Evolutionary conservation across 2,888 invertebrate genomes (phyloP).

Genomic region (Nemotelus pantherinus): DNA sequence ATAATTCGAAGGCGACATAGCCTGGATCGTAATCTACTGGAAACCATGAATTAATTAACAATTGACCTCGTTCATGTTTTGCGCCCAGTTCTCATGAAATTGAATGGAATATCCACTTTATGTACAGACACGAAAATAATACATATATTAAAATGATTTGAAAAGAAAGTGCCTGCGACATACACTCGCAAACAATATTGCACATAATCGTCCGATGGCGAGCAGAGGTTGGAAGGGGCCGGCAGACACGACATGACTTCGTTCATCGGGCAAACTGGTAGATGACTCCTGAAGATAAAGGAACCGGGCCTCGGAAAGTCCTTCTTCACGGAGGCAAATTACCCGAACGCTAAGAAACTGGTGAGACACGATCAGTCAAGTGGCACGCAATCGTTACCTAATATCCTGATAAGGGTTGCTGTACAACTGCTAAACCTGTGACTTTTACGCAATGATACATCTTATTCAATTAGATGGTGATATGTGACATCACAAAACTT

Average conservation of each 20-base stretch:
- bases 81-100: conserved; percentile 32
- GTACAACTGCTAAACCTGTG: too few species aligned
- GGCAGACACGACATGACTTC: conserved; percentile 47
- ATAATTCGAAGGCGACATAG: conserved; percentile 47
- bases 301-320: conserved; percentile 6
- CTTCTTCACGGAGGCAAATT: conserved; percentile 24
- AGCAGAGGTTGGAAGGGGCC: conserved; percentile 35
- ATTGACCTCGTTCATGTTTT: conserved; percentile 49
- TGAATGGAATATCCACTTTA: conserved; percentile 27
- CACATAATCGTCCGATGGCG: conserved; percentile 46
- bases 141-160: conserved; percentile 33
- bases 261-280: conserved; percentile 48
- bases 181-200: conserved; percentile 31
- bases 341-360: conserved; percentile 25
- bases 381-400: conserved; percentile 46
- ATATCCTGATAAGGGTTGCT: neutral
- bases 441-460: too few species aligned
- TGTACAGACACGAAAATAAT: conserved; percentile 39
- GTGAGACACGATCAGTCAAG: conserved; percentile 46
- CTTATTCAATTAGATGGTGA: too few species aligned
- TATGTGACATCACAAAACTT: too few species aligned
- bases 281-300: conserved; percentile 50
- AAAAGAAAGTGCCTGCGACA: conserved; percentile 8
- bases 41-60: conserved; percentile 51
- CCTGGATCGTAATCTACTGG: conserved; percentile 46